Evolutionary conservation across 2,888 invertebrate species (phyloP).

Genomic region (Lasioglossum oenotherae): DNA sequence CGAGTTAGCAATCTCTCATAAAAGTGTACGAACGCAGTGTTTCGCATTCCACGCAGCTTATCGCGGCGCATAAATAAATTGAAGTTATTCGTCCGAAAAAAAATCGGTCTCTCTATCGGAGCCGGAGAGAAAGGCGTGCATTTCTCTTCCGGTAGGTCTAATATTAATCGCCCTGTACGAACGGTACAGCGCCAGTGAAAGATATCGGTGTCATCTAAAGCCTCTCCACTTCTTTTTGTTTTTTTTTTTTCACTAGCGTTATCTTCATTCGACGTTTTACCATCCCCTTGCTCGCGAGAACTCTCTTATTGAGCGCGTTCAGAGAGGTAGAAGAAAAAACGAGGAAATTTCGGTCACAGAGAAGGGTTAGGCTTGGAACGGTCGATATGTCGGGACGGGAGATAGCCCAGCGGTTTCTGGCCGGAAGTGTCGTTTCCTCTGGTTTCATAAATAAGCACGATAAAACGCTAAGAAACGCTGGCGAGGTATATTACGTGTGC

Average conservation of each 20-base stretch:
- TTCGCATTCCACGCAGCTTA: not conserved
- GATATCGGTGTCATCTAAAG: not conserved
- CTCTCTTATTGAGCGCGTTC: constrained; percentile 9
- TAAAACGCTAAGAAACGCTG: constrained; percentile 42
- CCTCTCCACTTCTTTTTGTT: not conserved
- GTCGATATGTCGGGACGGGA: constrained; percentile 21
- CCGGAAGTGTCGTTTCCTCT: constrained; percentile 66
- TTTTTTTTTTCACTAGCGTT: not conserved
- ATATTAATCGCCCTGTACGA: not conserved
- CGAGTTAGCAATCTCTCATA: not conserved
- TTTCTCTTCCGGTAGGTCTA: not conserved
- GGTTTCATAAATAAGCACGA: constrained; percentile 60
- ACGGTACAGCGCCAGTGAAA: not conserved
- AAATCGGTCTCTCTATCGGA: not conserved
- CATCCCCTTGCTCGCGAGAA: constrained; percentile 17
- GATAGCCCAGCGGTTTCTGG: constrained; percentile 38
- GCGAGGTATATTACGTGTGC: not conserved
- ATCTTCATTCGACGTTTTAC: not conserved
- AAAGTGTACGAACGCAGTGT: not conserved
- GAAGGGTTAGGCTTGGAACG: constrained; percentile 13
- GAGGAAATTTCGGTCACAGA: constrained; percentile 10
- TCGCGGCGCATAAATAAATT: not conserved
- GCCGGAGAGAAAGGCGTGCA: not conserved
- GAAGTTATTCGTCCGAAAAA: not conserved
- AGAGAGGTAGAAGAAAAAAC: not conserved